Conservation (phyloP, 2,113 vertebrate species). For the Nipponia nippon region DNA sequence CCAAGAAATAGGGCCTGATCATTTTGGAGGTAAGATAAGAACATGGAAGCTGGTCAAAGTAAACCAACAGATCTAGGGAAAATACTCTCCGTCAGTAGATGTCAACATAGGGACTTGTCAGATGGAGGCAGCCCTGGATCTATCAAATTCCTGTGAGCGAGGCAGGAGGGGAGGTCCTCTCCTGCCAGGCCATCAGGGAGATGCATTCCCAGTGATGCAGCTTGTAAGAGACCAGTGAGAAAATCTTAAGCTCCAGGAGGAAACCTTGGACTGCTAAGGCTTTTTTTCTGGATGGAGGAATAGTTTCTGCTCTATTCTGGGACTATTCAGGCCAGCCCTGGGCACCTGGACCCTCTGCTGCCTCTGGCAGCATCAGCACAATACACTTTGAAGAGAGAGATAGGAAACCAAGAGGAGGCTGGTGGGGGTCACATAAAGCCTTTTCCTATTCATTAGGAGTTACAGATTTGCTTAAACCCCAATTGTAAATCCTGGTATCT, state of each 20-base stretch:
- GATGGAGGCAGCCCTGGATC: not conserved
- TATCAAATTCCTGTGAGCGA: not conserved
- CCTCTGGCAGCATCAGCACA: not conserved
- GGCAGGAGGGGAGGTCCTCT: not conserved
- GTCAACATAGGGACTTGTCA: not conserved
- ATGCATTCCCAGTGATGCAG: not conserved
- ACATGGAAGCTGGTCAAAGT: slow-evolving; percentile 2
- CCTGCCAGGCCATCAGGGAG: accelerated
- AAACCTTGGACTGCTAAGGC: not conserved
- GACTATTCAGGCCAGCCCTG: not conserved
- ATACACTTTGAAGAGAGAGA: not conserved
- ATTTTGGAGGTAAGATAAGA: slow-evolving; percentile 8
- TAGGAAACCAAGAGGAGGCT: not conserved
- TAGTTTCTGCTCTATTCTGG: not conserved
- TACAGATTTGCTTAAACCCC: slow-evolving; percentile 17
- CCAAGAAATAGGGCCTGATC: not conserved
- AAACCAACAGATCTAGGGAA: not conserved
- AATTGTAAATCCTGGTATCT: slow-evolving; percentile 17
- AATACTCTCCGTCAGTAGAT: not conserved
- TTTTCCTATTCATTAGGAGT: not conserved
- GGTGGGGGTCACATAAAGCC: not conserved
- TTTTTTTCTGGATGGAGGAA: not conserved
- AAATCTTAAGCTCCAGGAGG: not conserved
- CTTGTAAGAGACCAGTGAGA: not conserved
- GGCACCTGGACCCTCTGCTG: not conserved